phyloP scores from a whole-genome alignment of 2,113 vertebrate species.

The Anoplopoma fimbria region DNA sequence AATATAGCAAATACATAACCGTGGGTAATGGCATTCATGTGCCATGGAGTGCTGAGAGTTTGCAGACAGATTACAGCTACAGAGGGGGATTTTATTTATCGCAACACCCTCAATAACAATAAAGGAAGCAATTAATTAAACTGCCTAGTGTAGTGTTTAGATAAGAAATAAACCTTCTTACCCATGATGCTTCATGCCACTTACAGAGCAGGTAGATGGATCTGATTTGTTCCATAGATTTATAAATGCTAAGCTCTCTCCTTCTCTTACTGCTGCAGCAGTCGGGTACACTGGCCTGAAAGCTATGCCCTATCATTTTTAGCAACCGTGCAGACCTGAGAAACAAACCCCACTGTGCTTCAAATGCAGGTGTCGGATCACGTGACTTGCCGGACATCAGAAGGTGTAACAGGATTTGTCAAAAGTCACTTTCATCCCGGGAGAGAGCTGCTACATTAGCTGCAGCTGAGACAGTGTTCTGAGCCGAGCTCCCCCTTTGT shows the following conservation, averaged over 20 bases:
- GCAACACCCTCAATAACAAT: neutral
- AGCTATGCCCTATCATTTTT: slow-evolving; percentile 15
- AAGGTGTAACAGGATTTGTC: slow-evolving; percentile 73
- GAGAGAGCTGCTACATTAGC: slow-evolving; percentile 75
- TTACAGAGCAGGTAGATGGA: neutral
- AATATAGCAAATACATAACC: neutral
- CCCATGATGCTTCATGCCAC: neutral
- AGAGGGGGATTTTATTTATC: neutral
- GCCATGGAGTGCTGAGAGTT: neutral
- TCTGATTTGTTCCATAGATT: slow-evolving; percentile 1
- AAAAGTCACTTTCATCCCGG: slow-evolving; percentile 74
- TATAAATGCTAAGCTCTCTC: neutral
- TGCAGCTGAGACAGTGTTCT: slow-evolving; percentile 62
- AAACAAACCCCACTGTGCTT: slow-evolving; percentile 51
- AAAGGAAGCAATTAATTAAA: slow-evolving; percentile 1
- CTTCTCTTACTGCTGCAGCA: neutral
- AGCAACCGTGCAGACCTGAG: slow-evolving; percentile 9
- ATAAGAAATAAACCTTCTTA: neutral
- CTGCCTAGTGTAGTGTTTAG: neutral
- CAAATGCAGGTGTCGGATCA: slow-evolving; percentile 22
- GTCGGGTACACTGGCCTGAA: neutral
- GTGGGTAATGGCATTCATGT: neutral
- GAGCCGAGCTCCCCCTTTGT: slow-evolving; percentile 58
- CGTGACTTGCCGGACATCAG: slow-evolving; percentile 60
- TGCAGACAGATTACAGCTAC: slow-evolving; percentile 1